Evolutionary conservation across 2,888 invertebrate genomes (phyloP), one percentile per base, ranked within the genome.

Genomic region (Dione vanillae): DNA sequence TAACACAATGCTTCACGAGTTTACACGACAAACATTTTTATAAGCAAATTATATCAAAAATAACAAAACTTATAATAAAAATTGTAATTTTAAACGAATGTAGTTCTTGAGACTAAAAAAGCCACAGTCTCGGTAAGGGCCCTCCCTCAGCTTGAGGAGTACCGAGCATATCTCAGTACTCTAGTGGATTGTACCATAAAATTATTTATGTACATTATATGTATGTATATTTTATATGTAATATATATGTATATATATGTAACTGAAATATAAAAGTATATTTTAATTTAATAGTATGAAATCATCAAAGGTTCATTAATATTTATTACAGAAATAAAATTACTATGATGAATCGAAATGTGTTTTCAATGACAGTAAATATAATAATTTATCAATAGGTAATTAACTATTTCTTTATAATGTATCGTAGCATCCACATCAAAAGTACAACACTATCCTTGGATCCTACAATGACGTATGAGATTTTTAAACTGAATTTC

Each of bases 121-220:
- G 59, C 59, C 45, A 61, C 61, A 61, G 11, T n/a, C 61, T 27
- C 45, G 35, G 8, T n/a, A 61, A 61, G 61, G 45, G 45, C 61
- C 16, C 61, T 61, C 16, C 45, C 45, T 61, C 35, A 45, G 27
- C 45, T 45, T 61, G 45, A 61, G 45, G 45, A 61, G 61, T 61
- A 61, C 27, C 27, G 10, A 61, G 35, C 45, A 35, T 45, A 35
- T 61, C 45, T 45, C 45, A 45, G n/a, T 35, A 45, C 45, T 45
- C 6, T 45, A 27, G 35, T 45, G 27, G 61, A 27, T 10, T 41
- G n/a, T 12, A n/a, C 10, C 16, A 40, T 56, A 40, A 56, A 40
- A n/a, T 56, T 5, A 3, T 49, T 5, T 49, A 49, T 11, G 19
- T 56, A 56, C 6, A 27, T n/a, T 19, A 49, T 49, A 49, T 1